Conservation (phyloP, 2,113 vertebrate genomes). For the Saguinus imperator region DNA sequence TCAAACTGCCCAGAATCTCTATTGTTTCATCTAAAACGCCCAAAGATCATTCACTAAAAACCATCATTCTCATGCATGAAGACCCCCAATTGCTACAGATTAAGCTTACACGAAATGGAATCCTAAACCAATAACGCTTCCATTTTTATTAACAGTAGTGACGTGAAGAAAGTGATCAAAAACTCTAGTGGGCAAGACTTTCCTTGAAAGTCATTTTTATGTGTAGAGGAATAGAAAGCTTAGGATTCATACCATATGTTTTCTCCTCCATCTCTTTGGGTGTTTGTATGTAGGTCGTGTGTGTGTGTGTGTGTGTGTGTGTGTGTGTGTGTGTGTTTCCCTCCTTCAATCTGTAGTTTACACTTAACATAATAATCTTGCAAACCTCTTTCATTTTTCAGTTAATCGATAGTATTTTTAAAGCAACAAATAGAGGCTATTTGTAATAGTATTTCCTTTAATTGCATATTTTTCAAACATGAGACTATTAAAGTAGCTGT, state of each 20-base stretch:
- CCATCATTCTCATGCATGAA: neutral
- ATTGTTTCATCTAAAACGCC: neutral
- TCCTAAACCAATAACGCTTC: neutral
- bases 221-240: neutral
- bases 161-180: neutral
- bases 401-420: slow-evolving; percentile 57
- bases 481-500: slow-evolving; percentile 74
- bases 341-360: neutral
- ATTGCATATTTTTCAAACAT: slow-evolving; percentile 78
- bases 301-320: neutral
- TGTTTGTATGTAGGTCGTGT: neutral
- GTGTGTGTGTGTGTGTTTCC: neutral
- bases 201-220: neutral
- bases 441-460: slow-evolving; percentile 79
- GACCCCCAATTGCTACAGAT: neutral
- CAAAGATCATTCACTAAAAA: neutral
- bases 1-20: neutral
- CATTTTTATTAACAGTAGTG: slow-evolving; percentile 33
- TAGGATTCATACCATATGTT: neutral
- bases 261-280: neutral
- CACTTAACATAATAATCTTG: slow-evolving; percentile 37
- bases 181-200: neutral
- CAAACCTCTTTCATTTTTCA: slow-evolving; percentile 55
- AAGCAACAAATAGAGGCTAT: slow-evolving; percentile 72
- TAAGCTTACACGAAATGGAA: neutral